These are phyloP conservation scores for Esox lucius DNA, from an alignment of 2,797 vertebrate genomes.

Conservation along the genomic window DNA sequence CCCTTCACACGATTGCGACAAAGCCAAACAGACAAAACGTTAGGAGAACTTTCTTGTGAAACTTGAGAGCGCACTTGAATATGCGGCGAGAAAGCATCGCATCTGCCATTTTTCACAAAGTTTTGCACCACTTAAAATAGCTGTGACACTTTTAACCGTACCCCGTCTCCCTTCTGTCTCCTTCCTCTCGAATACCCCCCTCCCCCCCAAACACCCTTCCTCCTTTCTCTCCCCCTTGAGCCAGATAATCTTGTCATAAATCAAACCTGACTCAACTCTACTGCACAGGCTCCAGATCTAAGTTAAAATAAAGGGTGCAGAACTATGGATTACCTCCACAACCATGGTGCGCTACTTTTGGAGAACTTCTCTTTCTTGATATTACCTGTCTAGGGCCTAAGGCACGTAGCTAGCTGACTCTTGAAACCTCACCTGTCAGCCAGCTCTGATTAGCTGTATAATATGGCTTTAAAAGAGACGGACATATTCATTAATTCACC, in stretches of 20 bases:
- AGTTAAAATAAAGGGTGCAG: slow-evolving; percentile 39
- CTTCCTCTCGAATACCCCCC: background rate
- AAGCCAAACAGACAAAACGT: slow-evolving; percentile 25
- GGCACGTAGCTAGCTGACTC: background rate
- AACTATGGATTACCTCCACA: slow-evolving; percentile 33
- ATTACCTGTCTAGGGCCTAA: background rate
- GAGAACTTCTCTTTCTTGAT: slow-evolving; percentile 6
- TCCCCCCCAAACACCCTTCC: background rate
- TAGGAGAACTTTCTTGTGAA: slow-evolving; percentile 36
- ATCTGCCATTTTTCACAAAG: slow-evolving; percentile 45
- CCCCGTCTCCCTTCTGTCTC: slow-evolving; percentile 10
- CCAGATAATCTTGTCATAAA: slow-evolving; percentile 53
- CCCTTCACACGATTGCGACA: slow-evolving; percentile 1
- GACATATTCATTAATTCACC: no score
- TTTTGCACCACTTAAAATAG: slow-evolving; percentile 54
- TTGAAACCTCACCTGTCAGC: background rate
- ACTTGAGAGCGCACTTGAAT: slow-evolving; percentile 16
- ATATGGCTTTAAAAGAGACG: background rate
- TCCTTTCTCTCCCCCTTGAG: background rate
- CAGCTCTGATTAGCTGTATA: slow-evolving; percentile 4
- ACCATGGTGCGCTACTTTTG: background rate
- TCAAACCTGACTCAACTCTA: slow-evolving; percentile 44
- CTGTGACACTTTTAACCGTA: slow-evolving; percentile 35
- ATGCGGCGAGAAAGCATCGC: slow-evolving; percentile 32
- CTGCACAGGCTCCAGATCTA: slow-evolving; percentile 24